A percentile compares a stretch with the other conserved stretches of the same genome.
Evolutionary conservation across 2,888 invertebrate genomes (phyloP).

Genomic region (Epiblema foenella): DNA sequence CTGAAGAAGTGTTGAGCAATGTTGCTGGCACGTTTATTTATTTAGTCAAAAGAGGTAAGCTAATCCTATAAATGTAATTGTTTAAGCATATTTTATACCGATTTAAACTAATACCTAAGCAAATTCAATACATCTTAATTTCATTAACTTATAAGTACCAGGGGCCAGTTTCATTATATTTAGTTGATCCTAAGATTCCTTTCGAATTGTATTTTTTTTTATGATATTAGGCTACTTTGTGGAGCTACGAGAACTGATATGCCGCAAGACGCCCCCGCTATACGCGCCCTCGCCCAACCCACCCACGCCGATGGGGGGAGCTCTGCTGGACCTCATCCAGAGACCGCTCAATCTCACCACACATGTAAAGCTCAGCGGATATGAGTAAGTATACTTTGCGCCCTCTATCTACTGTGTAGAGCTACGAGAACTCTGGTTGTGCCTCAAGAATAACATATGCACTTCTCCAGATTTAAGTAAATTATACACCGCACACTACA

Average conservation of each 20-base stretch:
- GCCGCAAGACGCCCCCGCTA: constrained; percentile 88
- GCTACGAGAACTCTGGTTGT: no score
- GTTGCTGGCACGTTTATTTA: constrained; percentile 81
- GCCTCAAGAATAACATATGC: no score
- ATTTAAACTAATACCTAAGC: no score
- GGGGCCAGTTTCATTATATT: no score
- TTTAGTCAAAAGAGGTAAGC: constrained; percentile 83
- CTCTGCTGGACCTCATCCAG: constrained; percentile 90
- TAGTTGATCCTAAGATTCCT: no score
- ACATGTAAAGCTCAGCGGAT: constrained; percentile 70
- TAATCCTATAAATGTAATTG: background rate
- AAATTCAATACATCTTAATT: no score
- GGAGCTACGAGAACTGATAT: constrained; percentile 88
- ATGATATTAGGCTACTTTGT: constrained; percentile 87
- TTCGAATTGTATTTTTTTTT: no score
- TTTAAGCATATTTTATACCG: no score
- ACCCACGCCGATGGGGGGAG: constrained; percentile 89
- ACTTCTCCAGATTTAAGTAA: no score
- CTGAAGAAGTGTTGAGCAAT: constrained; percentile 62
- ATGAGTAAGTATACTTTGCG: constrained; percentile 71
- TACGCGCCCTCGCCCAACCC: constrained; percentile 88
- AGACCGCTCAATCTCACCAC: constrained; percentile 88
- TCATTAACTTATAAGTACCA: no score
- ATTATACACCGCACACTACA: no score
- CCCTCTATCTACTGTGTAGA: background rate